Evolutionary conservation across 2,113 vertebrate genomes (phyloP).

Genomic region (Ahaetulla prasina): DNA sequence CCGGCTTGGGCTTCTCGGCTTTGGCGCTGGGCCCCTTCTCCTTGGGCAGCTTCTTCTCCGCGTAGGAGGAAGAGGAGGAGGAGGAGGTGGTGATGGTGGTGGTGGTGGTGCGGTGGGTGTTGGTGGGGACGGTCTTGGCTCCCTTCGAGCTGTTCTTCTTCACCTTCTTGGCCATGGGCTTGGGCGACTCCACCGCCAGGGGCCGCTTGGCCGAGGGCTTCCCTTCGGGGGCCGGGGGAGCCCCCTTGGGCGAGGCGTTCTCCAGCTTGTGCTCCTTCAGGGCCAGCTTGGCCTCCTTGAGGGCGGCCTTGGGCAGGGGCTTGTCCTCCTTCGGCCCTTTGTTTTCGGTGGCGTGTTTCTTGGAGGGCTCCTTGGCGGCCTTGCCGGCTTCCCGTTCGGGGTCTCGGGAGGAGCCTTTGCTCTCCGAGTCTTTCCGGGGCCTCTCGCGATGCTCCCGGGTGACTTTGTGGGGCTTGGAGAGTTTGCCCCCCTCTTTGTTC

Average conservation of each 20-base stretch:
- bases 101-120: constrained; percentile 73
- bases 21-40: constrained; percentile 79
- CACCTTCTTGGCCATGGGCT: constrained; percentile 89
- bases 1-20: constrained; percentile 81
- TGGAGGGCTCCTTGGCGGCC: constrained; percentile 72
- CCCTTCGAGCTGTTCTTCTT: constrained; percentile 91
- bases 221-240: constrained; percentile 75
- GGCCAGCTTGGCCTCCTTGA: constrained; percentile 96
- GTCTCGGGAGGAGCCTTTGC: constrained; percentile 83
- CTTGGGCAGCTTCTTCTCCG: constrained; percentile 88
- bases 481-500: constrained; percentile 79
- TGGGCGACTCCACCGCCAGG: constrained; percentile 86
- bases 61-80: constrained; percentile 68
- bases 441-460: constrained; percentile 94
- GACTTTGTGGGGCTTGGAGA: constrained; percentile 88
- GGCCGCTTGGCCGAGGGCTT: constrained; percentile 91
- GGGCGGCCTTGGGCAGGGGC: constrained; percentile 88
- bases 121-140: constrained; percentile 75
- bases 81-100: too few species aligned
- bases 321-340: constrained; percentile 92
- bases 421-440: constrained; percentile 94
- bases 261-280: constrained; percentile 95
- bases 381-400: constrained; percentile 79
- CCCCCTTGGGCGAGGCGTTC: constrained; percentile 90
- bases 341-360: constrained; percentile 82